Evolutionary conservation across 2,113 vertebrate genomes (phyloP).

Genomic region (Tupaia tana): DNA sequence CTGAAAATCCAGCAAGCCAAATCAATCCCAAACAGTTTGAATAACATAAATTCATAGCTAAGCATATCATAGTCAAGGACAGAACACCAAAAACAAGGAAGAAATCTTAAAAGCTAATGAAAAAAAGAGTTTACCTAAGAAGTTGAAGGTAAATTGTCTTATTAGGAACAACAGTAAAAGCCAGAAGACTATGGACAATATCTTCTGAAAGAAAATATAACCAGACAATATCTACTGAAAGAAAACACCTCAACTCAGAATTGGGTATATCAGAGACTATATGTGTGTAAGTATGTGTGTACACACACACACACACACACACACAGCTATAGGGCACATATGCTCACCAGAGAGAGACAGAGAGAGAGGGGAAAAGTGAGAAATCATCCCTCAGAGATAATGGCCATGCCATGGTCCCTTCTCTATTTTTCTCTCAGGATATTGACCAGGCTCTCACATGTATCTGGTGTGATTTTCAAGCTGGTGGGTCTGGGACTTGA

Average conservation of each 20-base stretch:
- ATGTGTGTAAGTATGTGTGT: neutral
- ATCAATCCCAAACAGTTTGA: neutral
- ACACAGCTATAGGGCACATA: too few species aligned
- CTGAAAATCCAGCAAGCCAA: neutral
- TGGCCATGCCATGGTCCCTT: too few species aligned
- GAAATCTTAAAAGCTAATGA: neutral
- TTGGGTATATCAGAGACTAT: neutral
- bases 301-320: too few species aligned
- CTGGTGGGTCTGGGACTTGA: too few species aligned
- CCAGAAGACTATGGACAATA: neutral
- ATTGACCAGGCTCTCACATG: too few species aligned
- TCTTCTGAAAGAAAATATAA: neutral
- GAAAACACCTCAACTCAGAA: neutral
- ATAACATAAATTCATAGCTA: neutral
- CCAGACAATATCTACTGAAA: neutral
- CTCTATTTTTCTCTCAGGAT: too few species aligned
- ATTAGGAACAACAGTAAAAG: neutral
- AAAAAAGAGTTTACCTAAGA: neutral
- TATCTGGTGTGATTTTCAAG: too few species aligned
- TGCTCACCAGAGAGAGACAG: too few species aligned
- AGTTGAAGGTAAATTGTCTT: neutral
- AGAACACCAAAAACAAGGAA: neutral
- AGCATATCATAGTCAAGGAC: neutral
- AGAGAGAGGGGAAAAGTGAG: too few species aligned
- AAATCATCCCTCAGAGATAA: too few species aligned